Conservation (phyloP, 2,888 invertebrate genomes). For the Xestoiulus laeticollis region DNA sequence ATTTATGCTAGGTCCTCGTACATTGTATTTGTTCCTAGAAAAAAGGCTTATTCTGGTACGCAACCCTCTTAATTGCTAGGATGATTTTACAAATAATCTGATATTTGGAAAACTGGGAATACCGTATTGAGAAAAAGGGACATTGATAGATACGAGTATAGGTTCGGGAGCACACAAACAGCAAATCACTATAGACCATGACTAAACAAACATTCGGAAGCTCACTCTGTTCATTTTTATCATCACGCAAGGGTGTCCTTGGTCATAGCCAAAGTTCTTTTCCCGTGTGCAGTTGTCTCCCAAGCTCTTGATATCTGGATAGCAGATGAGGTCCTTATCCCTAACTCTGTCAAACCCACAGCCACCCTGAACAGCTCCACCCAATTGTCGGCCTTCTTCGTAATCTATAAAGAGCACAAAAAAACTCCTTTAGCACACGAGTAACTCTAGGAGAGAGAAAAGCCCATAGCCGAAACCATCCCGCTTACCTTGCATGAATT, state of each 20-base stretch:
- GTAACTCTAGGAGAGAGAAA: no score
- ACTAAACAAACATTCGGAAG: neutral
- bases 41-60: no score
- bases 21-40: no score
- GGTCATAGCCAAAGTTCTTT: constrained; percentile 85
- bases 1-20: no score
- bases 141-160: no score
- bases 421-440: neutral
- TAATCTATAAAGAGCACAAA: constrained; percentile 60
- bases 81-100: no score
- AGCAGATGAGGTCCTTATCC: constrained; percentile 70
- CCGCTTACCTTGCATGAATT: constrained; percentile 78
- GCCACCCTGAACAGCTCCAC: constrained; percentile 56
- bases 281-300: constrained; percentile 74
- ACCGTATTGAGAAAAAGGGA: no score
- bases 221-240: constrained; percentile 95
- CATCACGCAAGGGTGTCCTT: constrained; percentile 90
- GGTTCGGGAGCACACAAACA: no score
- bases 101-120: no score
- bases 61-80: no score
- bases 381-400: constrained; percentile 62
- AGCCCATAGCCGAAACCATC: neutral
- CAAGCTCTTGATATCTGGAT: constrained; percentile 78
- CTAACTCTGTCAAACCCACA: constrained; percentile 71
- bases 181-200: no score